Evolutionary conservation across 2,888 invertebrate species (phyloP), one percentile per base, ranked within the genome.

Genomic region (Anagyrus pseudococci): DNA sequence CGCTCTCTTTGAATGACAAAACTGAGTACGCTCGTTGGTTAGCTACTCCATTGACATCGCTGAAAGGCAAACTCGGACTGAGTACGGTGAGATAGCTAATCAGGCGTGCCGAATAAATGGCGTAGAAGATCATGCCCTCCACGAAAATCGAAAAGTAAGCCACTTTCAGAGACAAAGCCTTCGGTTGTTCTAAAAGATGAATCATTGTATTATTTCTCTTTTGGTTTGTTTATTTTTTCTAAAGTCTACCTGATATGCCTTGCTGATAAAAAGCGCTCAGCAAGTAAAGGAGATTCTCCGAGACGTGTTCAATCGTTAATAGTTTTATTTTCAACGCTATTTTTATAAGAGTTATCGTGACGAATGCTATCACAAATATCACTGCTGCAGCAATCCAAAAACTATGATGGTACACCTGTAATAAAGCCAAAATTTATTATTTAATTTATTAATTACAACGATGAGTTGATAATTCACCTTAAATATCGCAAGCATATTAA

Each of bases 401-500:
- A 3, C 40, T 17, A 1, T 1, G 4, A 40, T 10, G 2, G n/a
- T 19, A 52, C 4, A 40, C 52, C 52, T 52, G 29, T 29, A 29
- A 29, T 7, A 29, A 7, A 29, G n/a, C n/a, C n/a, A n/a, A n/a
- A n/a, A n/a, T n/a, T n/a, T n/a, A n/a, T n/a, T n/a, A n/a, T n/a
- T n/a, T n/a, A n/a, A n/a, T n/a, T n/a, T n/a, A n/a, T n/a, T n/a
- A n/a, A n/a, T n/a, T n/a, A n/a, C n/a, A n/a, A n/a, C n/a, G n/a
- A n/a, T 10, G 10, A 10, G 4, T 4, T 7, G 10, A 10, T 29
- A 7, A 8, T 54, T 10, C 49, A 72, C 72, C 68, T 66, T 50
- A 43, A 72, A 67, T 46, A 71, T 69, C n/a, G 67, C 60, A 17
- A 56, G 64, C 72, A 69, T 72, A 8, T 66, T 59, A 2, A 71